Conservation (phyloP, 2,797 vertebrate genomes). For the Perodicticus potto region DNA sequence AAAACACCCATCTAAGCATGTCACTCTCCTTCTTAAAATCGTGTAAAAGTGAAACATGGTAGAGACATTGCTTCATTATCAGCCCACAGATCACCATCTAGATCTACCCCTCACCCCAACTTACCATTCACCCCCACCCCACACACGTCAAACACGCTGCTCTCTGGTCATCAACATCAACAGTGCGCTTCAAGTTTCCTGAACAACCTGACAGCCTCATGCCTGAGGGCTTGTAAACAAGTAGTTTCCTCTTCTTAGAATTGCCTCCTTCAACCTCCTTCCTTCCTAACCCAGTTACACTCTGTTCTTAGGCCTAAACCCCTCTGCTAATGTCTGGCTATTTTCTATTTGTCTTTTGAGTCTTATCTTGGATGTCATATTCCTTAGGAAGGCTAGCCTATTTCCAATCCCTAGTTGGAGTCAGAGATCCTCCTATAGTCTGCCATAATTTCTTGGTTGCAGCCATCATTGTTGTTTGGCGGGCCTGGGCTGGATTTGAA, state of each 20-base stretch:
- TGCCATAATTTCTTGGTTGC: neutral
- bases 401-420: neutral
- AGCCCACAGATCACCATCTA: neutral
- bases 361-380: neutral
- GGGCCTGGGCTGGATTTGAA: no score
- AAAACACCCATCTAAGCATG: neutral
- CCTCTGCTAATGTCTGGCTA: neutral
- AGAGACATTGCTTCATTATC: neutral
- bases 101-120: neutral
- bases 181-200: neutral
- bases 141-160: neutral
- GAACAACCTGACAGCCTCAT: neutral
- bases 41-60: neutral
- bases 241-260: neutral
- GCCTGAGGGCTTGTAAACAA: neutral
- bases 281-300: neutral
- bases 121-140: accelerated
- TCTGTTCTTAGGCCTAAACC: accelerated
- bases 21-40: neutral
- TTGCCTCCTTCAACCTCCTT: neutral
- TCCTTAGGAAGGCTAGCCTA: neutral
- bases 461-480: no score
- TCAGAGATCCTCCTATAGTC: neutral
- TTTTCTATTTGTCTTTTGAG: neutral
- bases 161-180: no score